Conservation (phyloP, 2,797 vertebrate genomes). For the Clarias platycephalus region DNA sequence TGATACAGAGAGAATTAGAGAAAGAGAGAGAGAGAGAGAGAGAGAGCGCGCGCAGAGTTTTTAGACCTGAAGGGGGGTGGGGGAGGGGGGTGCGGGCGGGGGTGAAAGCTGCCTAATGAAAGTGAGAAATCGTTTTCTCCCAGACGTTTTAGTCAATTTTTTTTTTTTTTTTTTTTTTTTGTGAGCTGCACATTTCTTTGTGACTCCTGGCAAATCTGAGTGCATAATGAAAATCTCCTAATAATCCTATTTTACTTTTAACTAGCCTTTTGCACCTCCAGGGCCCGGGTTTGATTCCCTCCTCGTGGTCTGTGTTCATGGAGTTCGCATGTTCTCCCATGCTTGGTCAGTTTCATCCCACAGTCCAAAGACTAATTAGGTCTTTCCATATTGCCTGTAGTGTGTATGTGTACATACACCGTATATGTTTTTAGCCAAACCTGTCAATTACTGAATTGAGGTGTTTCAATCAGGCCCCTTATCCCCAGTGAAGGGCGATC, state of each 20-base stretch:
- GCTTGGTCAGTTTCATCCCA: too few relatives aligned
- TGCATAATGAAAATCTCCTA: neutral
- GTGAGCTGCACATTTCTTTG: neutral
- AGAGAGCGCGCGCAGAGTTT: neutral
- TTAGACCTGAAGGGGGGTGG: neutral
- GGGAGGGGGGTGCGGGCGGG: too few relatives aligned
- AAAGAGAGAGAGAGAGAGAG: neutral
- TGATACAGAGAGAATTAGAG: constrained; percentile 24
- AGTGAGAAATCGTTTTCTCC: constrained; percentile 11
- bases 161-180: neutral
- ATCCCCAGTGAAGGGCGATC: too few relatives aligned
- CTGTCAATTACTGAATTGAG: too few relatives aligned
- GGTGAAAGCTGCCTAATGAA: constrained; percentile 3
- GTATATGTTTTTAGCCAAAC: too few relatives aligned
- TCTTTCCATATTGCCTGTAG: too few relatives aligned
- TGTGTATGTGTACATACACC: too few relatives aligned
- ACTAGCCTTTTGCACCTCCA: too few relatives aligned
- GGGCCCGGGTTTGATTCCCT: too few relatives aligned
- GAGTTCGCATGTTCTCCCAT: neutral
- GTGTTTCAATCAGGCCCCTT: too few relatives aligned
- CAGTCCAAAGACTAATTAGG: too few relatives aligned
- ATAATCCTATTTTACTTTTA: neutral
- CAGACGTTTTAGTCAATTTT: neutral
- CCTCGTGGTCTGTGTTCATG: too few relatives aligned
- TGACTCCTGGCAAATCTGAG: constrained; percentile 6